phyloP scores from a whole-genome alignment of 2,888 invertebrate genomes.

The Adelognathus sp. region DNA sequence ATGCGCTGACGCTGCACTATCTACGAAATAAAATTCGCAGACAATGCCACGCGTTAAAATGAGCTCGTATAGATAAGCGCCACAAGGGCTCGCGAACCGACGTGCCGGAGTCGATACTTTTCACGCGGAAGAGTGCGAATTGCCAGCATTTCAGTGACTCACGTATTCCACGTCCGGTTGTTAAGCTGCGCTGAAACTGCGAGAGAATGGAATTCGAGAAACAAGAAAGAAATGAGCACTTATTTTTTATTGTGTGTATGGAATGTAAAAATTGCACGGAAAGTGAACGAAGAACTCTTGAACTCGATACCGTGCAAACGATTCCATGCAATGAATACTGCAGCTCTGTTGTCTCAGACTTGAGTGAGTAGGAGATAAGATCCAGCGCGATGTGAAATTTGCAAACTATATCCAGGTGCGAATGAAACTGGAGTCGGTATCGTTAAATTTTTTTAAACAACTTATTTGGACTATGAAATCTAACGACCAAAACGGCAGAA shows the following conservation, averaged over 20 bases:
- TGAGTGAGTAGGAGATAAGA: too few species aligned
- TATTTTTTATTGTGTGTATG: not conserved
- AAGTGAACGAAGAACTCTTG: not conserved
- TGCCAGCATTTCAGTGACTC: slow-evolving; percentile 15
- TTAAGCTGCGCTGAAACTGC: slow-evolving; percentile 9
- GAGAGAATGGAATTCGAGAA: not conserved
- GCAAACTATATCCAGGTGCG: not conserved
- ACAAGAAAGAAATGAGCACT: not conserved
- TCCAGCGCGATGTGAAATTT: not conserved
- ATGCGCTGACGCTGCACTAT: slow-evolving; percentile 22
- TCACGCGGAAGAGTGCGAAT: not conserved
- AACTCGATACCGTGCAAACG: not conserved
- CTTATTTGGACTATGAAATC: not conserved
- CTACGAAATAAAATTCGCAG: slow-evolving; percentile 66
- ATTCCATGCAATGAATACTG: not conserved
- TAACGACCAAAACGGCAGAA: not conserved
- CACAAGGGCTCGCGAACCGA: slow-evolving; percentile 57
- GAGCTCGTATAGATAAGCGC: slow-evolving; percentile 65
- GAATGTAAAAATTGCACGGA: not conserved
- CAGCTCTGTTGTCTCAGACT: too few species aligned
- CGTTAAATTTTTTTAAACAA: not conserved
- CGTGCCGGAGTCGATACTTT: slow-evolving; percentile 32
- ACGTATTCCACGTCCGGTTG: not conserved
- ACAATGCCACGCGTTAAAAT: slow-evolving; percentile 68
- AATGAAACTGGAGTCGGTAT: not conserved